Evolutionary conservation across 2,797 vertebrate species (phyloP), one percentile per base, ranked within the genome.

Genomic region (Cichlasoma orientale): DNA sequence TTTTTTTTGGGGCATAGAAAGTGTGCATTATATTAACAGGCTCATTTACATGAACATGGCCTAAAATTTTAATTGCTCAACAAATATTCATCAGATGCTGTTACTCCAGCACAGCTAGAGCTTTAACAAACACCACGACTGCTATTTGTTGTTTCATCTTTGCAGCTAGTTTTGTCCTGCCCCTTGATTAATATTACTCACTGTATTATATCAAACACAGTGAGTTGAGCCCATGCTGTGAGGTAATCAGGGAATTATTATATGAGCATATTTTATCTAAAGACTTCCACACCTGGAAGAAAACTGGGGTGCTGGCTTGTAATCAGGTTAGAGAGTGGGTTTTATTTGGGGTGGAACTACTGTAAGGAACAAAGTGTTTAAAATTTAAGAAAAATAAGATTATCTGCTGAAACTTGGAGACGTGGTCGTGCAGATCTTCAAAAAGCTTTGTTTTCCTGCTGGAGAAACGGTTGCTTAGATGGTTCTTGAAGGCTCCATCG

Each of bases 221-320:
- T 19, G 58, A 86, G 73, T 55, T 54, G 57, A 86, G 66, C 68
- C 47, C 82, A 21, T 41, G 75, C 87, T 86, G 82, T 81, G 87
- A 92, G 71, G 78, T 86, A 92, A 88, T 90, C 80, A 58, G n/a
- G 56, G 82, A 86, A 77, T 91, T 79, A 82, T 84, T 88, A 74
- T 74, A 52, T 13, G 50, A 85, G 58, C 59, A 71, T 59, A 83
- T 90, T 85, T 81, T 61, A 81, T 86, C 73, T 69, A 79, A 87
- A 91, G 83, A 56, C 75, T 21, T 71, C 21, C 41, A 41, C 53
- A 70, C 68, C 84, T 84, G 77, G 77, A 33, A 71, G 63, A 88
- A 68, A 77, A 87, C 75, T 59, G 57, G 75, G 58, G 72, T 13
- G 73, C 86, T 80, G 16, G 78, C 83, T 84, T 57, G 81, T 4